Conservation (phyloP, 1,140 invertebrate genomes). For the Macrobrachium rosenbergii region DNA sequence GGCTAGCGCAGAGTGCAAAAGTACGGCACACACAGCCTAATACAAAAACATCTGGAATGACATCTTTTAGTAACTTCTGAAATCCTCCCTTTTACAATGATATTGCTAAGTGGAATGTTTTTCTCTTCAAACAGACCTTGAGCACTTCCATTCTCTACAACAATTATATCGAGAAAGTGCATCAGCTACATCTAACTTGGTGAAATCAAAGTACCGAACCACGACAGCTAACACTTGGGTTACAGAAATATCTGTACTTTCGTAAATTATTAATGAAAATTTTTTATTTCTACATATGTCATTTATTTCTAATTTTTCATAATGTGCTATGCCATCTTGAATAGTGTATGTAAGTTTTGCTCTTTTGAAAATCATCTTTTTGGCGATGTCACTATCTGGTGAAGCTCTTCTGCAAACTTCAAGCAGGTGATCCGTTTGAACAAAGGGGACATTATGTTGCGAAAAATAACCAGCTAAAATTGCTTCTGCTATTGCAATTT, state of each 20-base stretch:
- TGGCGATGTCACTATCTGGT: slow-evolving; percentile 32
- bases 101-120: slow-evolving; percentile 39
- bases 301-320: slow-evolving; percentile 18
- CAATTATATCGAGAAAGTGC: slow-evolving; percentile 46
- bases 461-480: slow-evolving; percentile 16
- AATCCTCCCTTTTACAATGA: slow-evolving; percentile 47
- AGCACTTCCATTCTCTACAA: slow-evolving; percentile 32
- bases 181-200: slow-evolving; percentile 4
- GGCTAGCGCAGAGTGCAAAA: slow-evolving; percentile 46
- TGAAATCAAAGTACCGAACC: slow-evolving; percentile 51
- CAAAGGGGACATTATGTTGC: slow-evolving; percentile 28
- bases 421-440: slow-evolving; percentile 25
- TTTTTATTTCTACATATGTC: slow-evolving; percentile 37
- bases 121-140: slow-evolving; percentile 33
- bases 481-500: slow-evolving; percentile 42
- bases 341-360: slow-evolving; percentile 38
- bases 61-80: slow-evolving; percentile 27
- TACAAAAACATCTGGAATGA: slow-evolving; percentile 41
- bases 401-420: slow-evolving; percentile 23
- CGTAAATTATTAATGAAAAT: slow-evolving; percentile 57
- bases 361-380: slow-evolving; percentile 35
- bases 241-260: slow-evolving; percentile 56
- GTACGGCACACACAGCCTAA: slow-evolving; percentile 44
- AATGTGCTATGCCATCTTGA: slow-evolving; percentile 49
- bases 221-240: slow-evolving; percentile 54